Base-by-base conservation (phyloP, 2,888 invertebrate species). In the Pterostichus madidus region DNA sequence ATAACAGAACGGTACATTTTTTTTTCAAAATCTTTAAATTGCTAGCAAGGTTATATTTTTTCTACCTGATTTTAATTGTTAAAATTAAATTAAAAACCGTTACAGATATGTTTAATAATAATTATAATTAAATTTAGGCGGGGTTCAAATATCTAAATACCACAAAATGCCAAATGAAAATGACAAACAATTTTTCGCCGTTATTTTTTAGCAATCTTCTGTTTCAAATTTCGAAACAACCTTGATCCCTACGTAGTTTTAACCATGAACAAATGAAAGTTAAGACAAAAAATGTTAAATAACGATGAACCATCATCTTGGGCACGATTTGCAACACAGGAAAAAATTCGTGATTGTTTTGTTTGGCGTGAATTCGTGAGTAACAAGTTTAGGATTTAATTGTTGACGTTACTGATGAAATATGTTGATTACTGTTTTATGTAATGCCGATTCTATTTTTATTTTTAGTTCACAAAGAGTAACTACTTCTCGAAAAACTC, bases 201-300 rank as follows among this genome's bases (percentile, higher is more conserved):
- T 68, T 71, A 24, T 59, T 71, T 44, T 71, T 71, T n/a, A 68
- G 5, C 39, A 39, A 8, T 59, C 17, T 31, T 24, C 17, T 75
- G 46, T 68, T 24, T 73, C 39, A 31, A 35, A 32, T 75, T 75
- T 49, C 75, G 13, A 6, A 7, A 44, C 24, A 64, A 44, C 79
- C 79, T 79, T 79, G 79, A 79, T 78, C 78, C 31, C 52, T 52
- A 49, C 17, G 52, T 46, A 13, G 46, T 24, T 59, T 46, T 59
- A 44, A 10, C 61, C 78, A 56, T 61, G 61, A 78, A 79, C 64
- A 79, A 79, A 64, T 68, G 79, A 79, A 79, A 79, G 79, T 79
- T 11, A 32, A 49, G 32, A 64, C 44, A 79, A 79, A 79, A 64
- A 79, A 46, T 17, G 59, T 31, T 68, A 32, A 79, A 46, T 59